A percentile compares a stretch with the other conserved stretches of the same genome.
Evolutionary conservation across 1,140 invertebrate genomes (phyloP).

Genomic region (Atopsyche davidsoni): DNA sequence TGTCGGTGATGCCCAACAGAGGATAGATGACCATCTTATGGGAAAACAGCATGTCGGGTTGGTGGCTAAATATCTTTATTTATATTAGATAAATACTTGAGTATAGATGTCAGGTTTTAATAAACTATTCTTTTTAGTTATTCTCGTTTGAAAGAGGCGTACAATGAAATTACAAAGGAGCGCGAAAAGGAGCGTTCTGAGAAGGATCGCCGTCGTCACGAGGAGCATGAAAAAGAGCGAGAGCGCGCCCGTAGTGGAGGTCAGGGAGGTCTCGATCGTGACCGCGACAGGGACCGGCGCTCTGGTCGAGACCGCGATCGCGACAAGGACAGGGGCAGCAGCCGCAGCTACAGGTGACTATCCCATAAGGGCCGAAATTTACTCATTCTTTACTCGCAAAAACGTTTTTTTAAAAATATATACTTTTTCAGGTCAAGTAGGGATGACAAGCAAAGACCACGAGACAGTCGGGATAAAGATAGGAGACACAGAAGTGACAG

Average conservation of each 20-base stretch:
- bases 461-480: constrained; percentile 24
- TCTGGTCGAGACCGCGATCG: constrained; percentile 36
- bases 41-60: constrained; percentile 97
- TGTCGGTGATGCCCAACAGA: constrained; percentile 95
- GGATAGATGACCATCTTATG: constrained; percentile 96
- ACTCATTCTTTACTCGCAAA: background rate
- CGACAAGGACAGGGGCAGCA: constrained; percentile 38
- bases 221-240: constrained; percentile 52
- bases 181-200: constrained; percentile 62
- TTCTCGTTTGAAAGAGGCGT: constrained; percentile 56
- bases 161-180: constrained; percentile 56
- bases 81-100: background rate
- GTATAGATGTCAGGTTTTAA: background rate
- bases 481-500: constrained; percentile 20
- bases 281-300: constrained; percentile 33
- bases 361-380: background rate
- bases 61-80: constrained; percentile 38
- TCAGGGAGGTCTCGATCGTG: constrained; percentile 39
- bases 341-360: constrained; percentile 32
- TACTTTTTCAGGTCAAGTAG: constrained; percentile 22
- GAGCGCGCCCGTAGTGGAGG: constrained; percentile 41
- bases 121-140: constrained; percentile 40
- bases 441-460: constrained; percentile 21
- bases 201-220: constrained; percentile 57
- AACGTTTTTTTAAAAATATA: constrained; percentile 7